These are phyloP conservation scores for Ctenomys sociabilis DNA, from an alignment of 2,113 vertebrate species.

Conservation along the genomic window DNA sequence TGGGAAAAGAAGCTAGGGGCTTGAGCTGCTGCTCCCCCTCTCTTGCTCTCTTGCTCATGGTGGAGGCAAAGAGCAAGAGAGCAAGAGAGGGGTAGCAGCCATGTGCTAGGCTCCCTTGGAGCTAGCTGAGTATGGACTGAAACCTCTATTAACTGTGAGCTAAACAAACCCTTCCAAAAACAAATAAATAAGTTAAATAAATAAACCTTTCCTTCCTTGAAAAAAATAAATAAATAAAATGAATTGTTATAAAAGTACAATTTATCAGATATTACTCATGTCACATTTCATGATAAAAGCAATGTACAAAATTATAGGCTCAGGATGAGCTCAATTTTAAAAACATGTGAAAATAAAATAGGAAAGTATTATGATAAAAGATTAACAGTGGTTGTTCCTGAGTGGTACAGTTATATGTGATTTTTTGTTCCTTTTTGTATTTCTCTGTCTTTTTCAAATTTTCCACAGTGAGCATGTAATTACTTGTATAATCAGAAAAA, in stretches of 20 bases:
- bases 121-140: too few relatives aligned
- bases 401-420: constrained; percentile 55
- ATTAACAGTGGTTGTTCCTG: constrained; percentile 55
- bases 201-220: too few relatives aligned
- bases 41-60: too few relatives aligned
- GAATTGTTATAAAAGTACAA: background rate
- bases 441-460: constrained; percentile 69
- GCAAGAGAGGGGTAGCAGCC: too few relatives aligned
- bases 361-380: constrained; percentile 29
- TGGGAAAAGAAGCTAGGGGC: too few relatives aligned
- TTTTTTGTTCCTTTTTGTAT: constrained; percentile 67
- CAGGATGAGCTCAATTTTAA: constrained; percentile 50
- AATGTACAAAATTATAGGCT: constrained; percentile 36
- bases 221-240: too few relatives aligned
- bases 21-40: too few relatives aligned
- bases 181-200: too few relatives aligned
- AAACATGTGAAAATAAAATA: constrained; percentile 45
- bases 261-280: constrained; percentile 53
- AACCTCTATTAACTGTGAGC: too few relatives aligned
- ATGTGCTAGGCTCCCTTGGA: too few relatives aligned
- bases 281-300: constrained; percentile 42
- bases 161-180: too few relatives aligned
- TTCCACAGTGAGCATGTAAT: constrained; percentile 75
- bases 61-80: too few relatives aligned
- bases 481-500: constrained; percentile 79